These are phyloP conservation scores for Oryzias javanicus DNA, from an alignment of 2,113 vertebrate species.

Conservation along the genomic window DNA sequence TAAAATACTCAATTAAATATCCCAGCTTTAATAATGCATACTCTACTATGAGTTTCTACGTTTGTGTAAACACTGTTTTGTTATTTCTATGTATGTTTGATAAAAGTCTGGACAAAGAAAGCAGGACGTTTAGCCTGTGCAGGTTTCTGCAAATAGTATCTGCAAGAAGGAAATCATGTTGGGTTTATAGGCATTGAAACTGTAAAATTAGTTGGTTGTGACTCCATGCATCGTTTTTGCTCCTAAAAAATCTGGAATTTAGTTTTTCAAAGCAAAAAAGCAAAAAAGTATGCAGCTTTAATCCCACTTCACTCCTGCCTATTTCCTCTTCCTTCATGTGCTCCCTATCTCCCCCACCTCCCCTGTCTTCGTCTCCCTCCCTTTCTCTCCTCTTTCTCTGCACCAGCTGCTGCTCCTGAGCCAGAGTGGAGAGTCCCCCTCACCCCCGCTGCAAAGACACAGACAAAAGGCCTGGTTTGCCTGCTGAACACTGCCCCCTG, in stretches of 20 bases:
- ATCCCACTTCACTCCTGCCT: conserved; percentile 18
- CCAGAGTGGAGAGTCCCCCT: conserved; percentile 66
- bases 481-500: conserved; percentile 75
- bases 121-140: not conserved
- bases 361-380: conserved; percentile 45
- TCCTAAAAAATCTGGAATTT: not conserved
- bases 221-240: not conserved
- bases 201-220: too few species aligned
- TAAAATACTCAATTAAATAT: conserved; percentile 19
- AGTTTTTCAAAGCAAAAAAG: not conserved
- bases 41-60: not conserved
- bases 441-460: conserved; percentile 57
- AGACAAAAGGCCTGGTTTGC: conserved; percentile 80
- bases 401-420: conserved; percentile 70
- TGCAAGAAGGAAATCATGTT: not conserved
- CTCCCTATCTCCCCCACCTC: conserved; percentile 47
- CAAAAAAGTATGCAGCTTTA: conserved; percentile 1
- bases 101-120: not conserved
- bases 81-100: conserved; percentile 5
- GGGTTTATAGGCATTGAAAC: not conserved
- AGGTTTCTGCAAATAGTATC: not conserved
- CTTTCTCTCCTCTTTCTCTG: conserved; percentile 56
- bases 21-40: not conserved
- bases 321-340: conserved; percentile 44
- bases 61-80: not conserved